Evolutionary conservation across 2,888 invertebrate species (phyloP).

Genomic region (Phrixothrix hirtus): DNA sequence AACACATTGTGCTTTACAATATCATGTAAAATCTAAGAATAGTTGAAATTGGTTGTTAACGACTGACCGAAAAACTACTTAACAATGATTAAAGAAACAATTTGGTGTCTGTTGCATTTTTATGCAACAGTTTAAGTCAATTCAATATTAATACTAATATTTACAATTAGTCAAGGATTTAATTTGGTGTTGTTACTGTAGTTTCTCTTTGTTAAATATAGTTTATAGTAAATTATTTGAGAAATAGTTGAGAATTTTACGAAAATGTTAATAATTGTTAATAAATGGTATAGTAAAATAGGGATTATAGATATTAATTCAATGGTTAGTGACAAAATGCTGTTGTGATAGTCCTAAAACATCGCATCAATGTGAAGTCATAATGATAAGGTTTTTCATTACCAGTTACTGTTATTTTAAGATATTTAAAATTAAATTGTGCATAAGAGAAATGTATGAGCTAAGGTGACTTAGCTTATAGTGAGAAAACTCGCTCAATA

Average conservation of each 20-base stretch:
- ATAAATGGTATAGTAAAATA: slow-evolving; percentile 29
- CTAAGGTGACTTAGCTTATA: slow-evolving; percentile 45
- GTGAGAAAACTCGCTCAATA: slow-evolving; percentile 48
- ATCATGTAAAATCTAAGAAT: slow-evolving; percentile 22
- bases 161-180: slow-evolving; percentile 43
- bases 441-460: slow-evolving; percentile 40
- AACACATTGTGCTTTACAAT: slow-evolving; percentile 29
- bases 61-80: slow-evolving; percentile 16
- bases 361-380: slow-evolving; percentile 25
- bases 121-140: slow-evolving; percentile 43
- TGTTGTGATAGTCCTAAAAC: slow-evolving; percentile 31
- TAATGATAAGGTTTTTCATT: slow-evolving; percentile 7
- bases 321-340: slow-evolving; percentile 32
- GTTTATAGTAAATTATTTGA: slow-evolving; percentile 30
- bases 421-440: slow-evolving; percentile 12
- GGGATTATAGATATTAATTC: slow-evolving; percentile 26
- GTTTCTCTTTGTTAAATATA: slow-evolving; percentile 27
- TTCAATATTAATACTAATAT: slow-evolving; percentile 41
- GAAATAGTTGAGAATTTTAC: slow-evolving; percentile 28
- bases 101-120: slow-evolving; percentile 18
- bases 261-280: slow-evolving; percentile 32
- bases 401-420: slow-evolving; percentile 6
- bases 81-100: slow-evolving; percentile 20
- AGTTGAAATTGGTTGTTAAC: slow-evolving; percentile 24
- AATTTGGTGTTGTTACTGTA: slow-evolving; percentile 32